Evolutionary conservation across 2,888 invertebrate species (phyloP), one percentile per base, ranked within the genome.

Genomic region (Vanessa cardui): DNA sequence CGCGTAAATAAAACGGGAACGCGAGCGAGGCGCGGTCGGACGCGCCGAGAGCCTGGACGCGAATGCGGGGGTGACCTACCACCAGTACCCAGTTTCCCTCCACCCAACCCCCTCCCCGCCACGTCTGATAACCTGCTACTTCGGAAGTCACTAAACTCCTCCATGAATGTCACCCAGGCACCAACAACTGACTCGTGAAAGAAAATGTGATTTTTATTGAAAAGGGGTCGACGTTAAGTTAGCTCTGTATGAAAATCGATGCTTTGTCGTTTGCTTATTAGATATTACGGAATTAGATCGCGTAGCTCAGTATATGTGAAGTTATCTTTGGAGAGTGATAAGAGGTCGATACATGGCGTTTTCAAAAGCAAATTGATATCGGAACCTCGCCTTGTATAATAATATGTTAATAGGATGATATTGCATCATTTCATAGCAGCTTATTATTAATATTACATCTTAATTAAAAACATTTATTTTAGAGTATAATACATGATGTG

Each of bases 121-220:
- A 78, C 83, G 84, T 85, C 89, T 89, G 92, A 92, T 92, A 92
- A 92, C 92, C 90, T 89, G 90, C 90, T 90, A 89, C 92, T 91
- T 91, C 89, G 90, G 91, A 91, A 91, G 92, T 91, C 92, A 90
- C 88, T 91, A 91, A 90, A 91, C 91, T 88, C 87, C 79, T 83
- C 82, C 86, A 87, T 88, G 87, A 90, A 90, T 88, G 89, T 88
- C 89, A 86, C 86, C 83, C 85, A 84, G 82, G 82, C 84, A 83
- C 83, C 83, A 84, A 84, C 84, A 85, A 81, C 81, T 83, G 81
- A 84, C 83, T 86, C 83, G 83, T 83, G 86, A 86, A 85, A 84
- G 90, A 88, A 90, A 90, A 89, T 88, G 85, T 80, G 86, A 88
- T 87, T 90, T 90, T 89, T 89, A 89, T 90, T 89, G 87, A 84